Conservation (phyloP, 2,797 vertebrate genomes). For the Aselliscus stoliczkanus region DNA sequence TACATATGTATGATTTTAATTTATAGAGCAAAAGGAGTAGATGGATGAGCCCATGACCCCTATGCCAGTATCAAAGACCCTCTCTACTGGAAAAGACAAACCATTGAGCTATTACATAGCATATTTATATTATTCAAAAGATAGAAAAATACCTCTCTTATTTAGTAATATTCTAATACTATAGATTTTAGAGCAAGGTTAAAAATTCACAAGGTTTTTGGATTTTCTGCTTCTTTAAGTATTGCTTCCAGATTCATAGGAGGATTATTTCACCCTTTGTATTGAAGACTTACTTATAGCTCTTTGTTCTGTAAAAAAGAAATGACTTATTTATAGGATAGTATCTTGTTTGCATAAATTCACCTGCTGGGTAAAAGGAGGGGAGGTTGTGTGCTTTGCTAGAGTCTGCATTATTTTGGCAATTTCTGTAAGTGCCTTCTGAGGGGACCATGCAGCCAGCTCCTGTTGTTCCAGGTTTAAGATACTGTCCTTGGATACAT, state of each 20-base stretch:
- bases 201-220: conserved; percentile 63
- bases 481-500: background rate
- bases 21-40: background rate
- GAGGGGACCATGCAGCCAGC: background rate
- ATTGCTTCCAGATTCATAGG: background rate
- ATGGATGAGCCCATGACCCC: background rate
- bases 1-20: background rate
- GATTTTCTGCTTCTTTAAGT: conserved; percentile 52
- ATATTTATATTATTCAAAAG: background rate
- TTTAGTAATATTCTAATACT: background rate
- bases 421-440: background rate
- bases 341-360: background rate
- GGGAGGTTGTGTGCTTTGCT: background rate
- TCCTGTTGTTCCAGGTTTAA: background rate
- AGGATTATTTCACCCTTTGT: background rate
- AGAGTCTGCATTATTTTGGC: background rate
- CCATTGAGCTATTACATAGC: background rate
- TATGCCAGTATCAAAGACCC: background rate
- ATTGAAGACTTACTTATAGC: background rate
- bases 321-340: conserved; percentile 11
- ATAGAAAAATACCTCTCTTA: background rate
- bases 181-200: background rate
- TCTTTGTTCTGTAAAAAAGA: conserved; percentile 4
- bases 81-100: background rate
- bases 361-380: background rate